A percentile compares a stretch with the other conserved stretches of the same genome.
These are phyloP conservation scores for Sterna hirundo DNA, from an alignment of 2,113 vertebrate species.

Conservation along the genomic window DNA sequence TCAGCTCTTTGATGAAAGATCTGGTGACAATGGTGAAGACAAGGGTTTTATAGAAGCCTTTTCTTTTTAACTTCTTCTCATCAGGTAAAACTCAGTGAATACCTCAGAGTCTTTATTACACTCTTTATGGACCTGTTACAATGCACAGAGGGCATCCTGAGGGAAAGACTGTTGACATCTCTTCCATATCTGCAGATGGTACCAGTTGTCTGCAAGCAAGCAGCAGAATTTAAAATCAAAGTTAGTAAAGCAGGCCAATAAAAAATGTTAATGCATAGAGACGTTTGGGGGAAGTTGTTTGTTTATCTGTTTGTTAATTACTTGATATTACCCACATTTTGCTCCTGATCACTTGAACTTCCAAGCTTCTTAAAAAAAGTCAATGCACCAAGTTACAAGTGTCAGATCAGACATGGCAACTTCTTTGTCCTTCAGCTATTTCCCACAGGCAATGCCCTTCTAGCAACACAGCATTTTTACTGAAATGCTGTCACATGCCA, in stretches of 20 bases:
- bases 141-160: not conserved
- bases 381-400: not conserved
- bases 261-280: not conserved
- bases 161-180: not conserved
- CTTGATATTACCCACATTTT: not conserved
- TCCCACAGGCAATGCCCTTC: not conserved
- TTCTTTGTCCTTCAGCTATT: not conserved
- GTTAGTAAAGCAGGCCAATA: not conserved
- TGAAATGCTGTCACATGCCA: not conserved
- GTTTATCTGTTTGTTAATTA: not conserved
- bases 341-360: not conserved
- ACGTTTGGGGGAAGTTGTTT: rapidly evolving
- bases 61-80: not conserved
- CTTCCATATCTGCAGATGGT: not conserved
- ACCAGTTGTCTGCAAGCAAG: not conserved
- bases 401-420: not conserved
- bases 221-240: not conserved
- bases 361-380: not conserved
- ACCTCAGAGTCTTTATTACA: not conserved
- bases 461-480: not conserved
- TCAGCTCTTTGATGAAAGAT: not conserved
- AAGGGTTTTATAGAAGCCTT: not conserved
- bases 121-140: not conserved
- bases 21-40: not conserved
- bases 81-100: not conserved